A percentile compares a stretch with the other conserved stretches of the same genome.
phyloP scores from a whole-genome alignment of 2,888 invertebrate genomes.

The Zaprionus lineosus region DNA sequence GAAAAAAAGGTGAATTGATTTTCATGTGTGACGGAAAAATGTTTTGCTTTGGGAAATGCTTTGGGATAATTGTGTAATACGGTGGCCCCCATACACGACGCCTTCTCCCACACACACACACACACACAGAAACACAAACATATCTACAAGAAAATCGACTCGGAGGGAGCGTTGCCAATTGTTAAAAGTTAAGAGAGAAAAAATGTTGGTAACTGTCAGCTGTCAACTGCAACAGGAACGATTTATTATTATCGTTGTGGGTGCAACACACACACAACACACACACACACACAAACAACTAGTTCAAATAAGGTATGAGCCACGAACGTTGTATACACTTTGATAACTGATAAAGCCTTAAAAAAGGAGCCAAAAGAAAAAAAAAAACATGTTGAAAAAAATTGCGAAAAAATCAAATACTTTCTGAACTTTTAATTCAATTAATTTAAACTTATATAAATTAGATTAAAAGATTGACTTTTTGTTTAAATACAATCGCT shows the following conservation, averaged over 20 bases:
- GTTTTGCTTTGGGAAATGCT: slow-evolving; percentile 46
- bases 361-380: too few relatives aligned
- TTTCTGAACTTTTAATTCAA: too few relatives aligned
- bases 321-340: too few relatives aligned
- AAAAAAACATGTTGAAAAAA: neutral
- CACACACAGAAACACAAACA: neutral
- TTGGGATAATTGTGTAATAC: slow-evolving; percentile 65
- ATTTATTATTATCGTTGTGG: slow-evolving; percentile 50
- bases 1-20: slow-evolving; percentile 58
- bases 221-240: slow-evolving; percentile 31
- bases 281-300: slow-evolving; percentile 3
- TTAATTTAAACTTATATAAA: too few relatives aligned
- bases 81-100: slow-evolving; percentile 7
- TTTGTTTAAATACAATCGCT: too few relatives aligned
- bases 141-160: neutral
- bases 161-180: slow-evolving; percentile 18
- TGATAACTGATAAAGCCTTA: too few relatives aligned
- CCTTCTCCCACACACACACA: neutral
- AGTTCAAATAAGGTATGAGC: slow-evolving; percentile 32
- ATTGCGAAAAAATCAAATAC: too few relatives aligned
- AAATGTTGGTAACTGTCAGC: slow-evolving; percentile 38
- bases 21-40: slow-evolving; percentile 55
- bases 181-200: slow-evolving; percentile 14
- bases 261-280: slow-evolving; percentile 15
- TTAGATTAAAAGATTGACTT: too few relatives aligned